Evolutionary conservation across 2,113 vertebrate species (phyloP).

Genomic region (Lethenteron camtschaticum): DNA sequence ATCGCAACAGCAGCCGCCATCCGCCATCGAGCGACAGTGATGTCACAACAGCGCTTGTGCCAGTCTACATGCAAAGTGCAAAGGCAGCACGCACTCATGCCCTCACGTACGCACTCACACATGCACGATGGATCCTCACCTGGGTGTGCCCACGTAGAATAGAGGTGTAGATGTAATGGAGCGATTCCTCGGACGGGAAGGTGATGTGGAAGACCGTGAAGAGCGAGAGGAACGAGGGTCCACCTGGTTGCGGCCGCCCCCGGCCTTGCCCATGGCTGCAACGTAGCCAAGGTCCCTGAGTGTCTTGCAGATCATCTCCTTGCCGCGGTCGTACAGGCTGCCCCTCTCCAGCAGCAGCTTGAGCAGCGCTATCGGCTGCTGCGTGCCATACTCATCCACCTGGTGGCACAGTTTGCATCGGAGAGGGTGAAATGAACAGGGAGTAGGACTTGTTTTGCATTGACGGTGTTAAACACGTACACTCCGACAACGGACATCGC

Average conservation of each 20-base stretch:
- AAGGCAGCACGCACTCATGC: too few relatives aligned
- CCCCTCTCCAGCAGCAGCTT: constrained; percentile 66
- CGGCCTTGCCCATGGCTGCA: constrained; percentile 81
- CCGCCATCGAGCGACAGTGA: too few relatives aligned
- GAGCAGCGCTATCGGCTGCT: constrained; percentile 75
- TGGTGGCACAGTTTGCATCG: constrained; percentile 13
- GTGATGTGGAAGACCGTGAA: constrained; percentile 69
- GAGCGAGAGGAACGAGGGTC: constrained; percentile 66
- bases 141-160: constrained; percentile 60
- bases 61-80: too few relatives aligned
- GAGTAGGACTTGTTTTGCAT: too few relatives aligned
- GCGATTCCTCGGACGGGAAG: constrained; percentile 49
- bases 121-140: constrained; percentile 18
- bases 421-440: too few relatives aligned
- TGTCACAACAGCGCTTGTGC: too few relatives aligned
- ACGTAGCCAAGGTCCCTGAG: constrained; percentile 67
- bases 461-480: too few relatives aligned
- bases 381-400: constrained; percentile 81
- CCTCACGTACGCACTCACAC: too few relatives aligned
- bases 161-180: constrained; percentile 58
- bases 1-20: too few relatives aligned
- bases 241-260: constrained; percentile 78
- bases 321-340: constrained; percentile 57
- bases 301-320: constrained; percentile 61
- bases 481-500: too few relatives aligned